Base-by-base conservation (phyloP, 2,888 invertebrate genomes). In the Agonum fuliginosum region DNA sequence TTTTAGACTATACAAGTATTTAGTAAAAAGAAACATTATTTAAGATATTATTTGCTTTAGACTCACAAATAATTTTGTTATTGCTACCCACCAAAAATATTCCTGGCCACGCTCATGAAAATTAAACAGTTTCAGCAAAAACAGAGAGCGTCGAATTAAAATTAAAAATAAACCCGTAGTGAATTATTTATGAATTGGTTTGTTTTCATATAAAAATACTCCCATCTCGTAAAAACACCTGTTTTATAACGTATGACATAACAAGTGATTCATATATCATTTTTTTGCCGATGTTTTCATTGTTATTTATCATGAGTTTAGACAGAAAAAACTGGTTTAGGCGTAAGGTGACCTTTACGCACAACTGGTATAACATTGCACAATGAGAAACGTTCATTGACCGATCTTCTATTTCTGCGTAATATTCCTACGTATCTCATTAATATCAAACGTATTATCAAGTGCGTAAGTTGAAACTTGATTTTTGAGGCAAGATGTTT, bases 311-410 rank as follows among this genome's bases (percentile, higher is more conserved):
- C 48, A 48, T 17, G 4, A 1, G 17, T 48, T 48, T 22, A 22
- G 17, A 22, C 24, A 34, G 17, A 46, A 69, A 72, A 72, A 54
- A 72, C 72, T 34, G 27, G 73, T 74, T 72, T 30, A 71, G 48
- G 27, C 51, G 51, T 51, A 74, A 74, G 73, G 73, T 74, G 41
- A 74, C 73, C 73, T 74, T 24, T 73, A 73, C 73, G 58, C 62
- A 73, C 19, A 30, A 54, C 20, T 41, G 22, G 8, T 73, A 17
- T 73, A 58, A 73, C 58, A 73, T 73, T 73, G 41, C 58, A 74
- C 73, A 74, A 74, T 58, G n/a, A 62, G 62, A 74, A 43, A 43
- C 73, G 73, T 74, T 62, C 73, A 27, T 62, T 74, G 73, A 74
- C 73, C 73, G 73, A 74, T 54, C 24, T 24, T 37, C 27, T 43